Conservation (phyloP, 2,797 vertebrate species). For the Sebastolobus alascanus region DNA sequence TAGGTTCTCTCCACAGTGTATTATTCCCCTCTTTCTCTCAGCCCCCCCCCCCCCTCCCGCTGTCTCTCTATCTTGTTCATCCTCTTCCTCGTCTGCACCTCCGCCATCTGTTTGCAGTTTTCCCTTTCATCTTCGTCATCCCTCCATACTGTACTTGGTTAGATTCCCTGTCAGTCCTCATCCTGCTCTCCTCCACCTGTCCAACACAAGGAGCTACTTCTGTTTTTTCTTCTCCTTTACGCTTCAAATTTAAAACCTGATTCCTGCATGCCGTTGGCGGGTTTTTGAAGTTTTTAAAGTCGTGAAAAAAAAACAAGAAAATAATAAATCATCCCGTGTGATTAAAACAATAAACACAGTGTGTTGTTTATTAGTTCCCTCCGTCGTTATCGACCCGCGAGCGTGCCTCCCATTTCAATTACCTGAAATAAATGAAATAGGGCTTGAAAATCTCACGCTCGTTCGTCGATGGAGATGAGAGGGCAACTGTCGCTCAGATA, state of each 20-base stretch:
- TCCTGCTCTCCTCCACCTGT: conserved; percentile 71
- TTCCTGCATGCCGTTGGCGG: neutral
- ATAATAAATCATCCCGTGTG: conserved; percentile 54
- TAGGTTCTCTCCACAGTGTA: conserved; percentile 52
- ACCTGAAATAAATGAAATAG: conserved; percentile 78
- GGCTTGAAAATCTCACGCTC: conserved; percentile 72
- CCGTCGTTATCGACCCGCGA: conserved; percentile 58
- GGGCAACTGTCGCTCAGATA: conserved; percentile 78
- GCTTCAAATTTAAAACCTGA: conserved; percentile 26
- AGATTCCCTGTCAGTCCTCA: conserved; percentile 72
- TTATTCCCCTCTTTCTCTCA: conserved; percentile 40
- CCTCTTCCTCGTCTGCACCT: conserved; percentile 84
- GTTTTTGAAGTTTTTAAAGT: conserved; percentile 53
- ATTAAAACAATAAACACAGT: conserved; percentile 73
- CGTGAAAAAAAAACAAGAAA: neutral
- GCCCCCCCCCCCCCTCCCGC: conserved; percentile 13
- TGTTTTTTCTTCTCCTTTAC: conserved; percentile 10
- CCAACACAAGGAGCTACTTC: conserved; percentile 46
- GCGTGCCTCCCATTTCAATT: conserved; percentile 74
- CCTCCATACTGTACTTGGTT: conserved; percentile 70
- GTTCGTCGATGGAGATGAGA: conserved; percentile 74
- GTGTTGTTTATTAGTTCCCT: conserved; percentile 70
- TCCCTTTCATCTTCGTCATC: conserved; percentile 84
- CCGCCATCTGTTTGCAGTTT: conserved; percentile 80
- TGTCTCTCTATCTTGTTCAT: conserved; percentile 58